A percentile compares a stretch with the other conserved stretches of the same genome.
Evolutionary conservation across 2,888 invertebrate species (phyloP).

Genomic region (Dryadula phaetusa): DNA sequence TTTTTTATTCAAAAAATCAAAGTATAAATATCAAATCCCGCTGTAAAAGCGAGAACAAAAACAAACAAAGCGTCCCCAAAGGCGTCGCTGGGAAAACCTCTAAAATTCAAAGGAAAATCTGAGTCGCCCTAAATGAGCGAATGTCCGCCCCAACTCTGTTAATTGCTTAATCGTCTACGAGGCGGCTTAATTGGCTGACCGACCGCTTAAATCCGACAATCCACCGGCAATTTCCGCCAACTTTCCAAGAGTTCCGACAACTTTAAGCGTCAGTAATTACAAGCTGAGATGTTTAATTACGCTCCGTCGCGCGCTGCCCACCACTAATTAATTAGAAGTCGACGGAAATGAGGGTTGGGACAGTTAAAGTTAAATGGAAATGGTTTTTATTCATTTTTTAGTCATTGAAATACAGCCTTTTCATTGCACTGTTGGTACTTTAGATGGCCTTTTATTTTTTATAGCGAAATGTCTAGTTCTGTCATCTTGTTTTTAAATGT

Average conservation of each 20-base stretch:
- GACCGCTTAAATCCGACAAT: slow-evolving; percentile 73
- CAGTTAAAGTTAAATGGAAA: slow-evolving; percentile 47
- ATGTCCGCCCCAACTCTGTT: slow-evolving; percentile 78
- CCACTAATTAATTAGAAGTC: slow-evolving; percentile 75
- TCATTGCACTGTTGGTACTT: slow-evolving; percentile 16
- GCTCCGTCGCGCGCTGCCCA: slow-evolving; percentile 63
- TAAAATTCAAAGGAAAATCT: slow-evolving; percentile 68
- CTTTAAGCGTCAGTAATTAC: slow-evolving; percentile 76
- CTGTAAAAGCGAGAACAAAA: slow-evolving; percentile 43
- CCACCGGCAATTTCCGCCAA: slow-evolving; percentile 67
- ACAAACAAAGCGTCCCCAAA: slow-evolving; percentile 45
- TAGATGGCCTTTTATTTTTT: neutral
- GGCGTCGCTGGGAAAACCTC: slow-evolving; percentile 47
- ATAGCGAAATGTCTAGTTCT: slow-evolving; percentile 10
- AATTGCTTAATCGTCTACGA: slow-evolving; percentile 81
- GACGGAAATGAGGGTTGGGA: slow-evolving; percentile 51
- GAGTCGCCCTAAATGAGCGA: slow-evolving; percentile 69
- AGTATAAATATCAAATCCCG: slow-evolving; percentile 36
- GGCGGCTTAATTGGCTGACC: slow-evolving; percentile 77
- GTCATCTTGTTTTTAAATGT: slow-evolving; percentile 6
- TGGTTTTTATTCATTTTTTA: slow-evolving; percentile 25
- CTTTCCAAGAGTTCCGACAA: slow-evolving; percentile 64
- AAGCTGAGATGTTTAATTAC: slow-evolving; percentile 83
- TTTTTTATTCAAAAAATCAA: slow-evolving; percentile 31
- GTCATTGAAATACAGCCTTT: slow-evolving; percentile 16